Base-by-base conservation (phyloP, 2,113 vertebrate genomes). In the Clarias magur region DNA sequence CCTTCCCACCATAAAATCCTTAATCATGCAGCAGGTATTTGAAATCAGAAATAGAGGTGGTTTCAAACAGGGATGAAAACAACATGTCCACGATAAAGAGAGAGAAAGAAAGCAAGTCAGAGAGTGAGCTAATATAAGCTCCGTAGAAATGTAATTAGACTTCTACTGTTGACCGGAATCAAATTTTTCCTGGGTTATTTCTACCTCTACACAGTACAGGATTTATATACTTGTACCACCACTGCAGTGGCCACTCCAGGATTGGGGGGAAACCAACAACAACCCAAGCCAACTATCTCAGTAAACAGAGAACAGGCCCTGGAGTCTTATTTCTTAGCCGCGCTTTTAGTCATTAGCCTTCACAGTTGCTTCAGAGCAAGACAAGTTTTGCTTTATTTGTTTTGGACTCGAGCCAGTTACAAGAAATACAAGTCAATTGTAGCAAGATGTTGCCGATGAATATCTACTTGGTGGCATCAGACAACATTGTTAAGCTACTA, bases 331-430 rank as follows among this genome's bases (percentile, higher is more conserved):
- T 82, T 76, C 13, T 54, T 16, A 30, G 76, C 38, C 42, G 6
- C 56, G 56, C 56, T 62, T 38, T 81, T 81, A 63, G 67, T 38
- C 83, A 65, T 81, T 70, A 84, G 53, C 82, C 78, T 75, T 27
- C 21, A 81, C 13, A n/a, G 34, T 54, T 27, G 38, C 57, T 53
- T 80, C 75, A 72, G 10, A 48, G 38, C 25, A 48, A 75, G 38
- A 75, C 9, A 75, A 75, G 23, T 1, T 75, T 48, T 75, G 21
- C 68, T 72, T 72, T 42, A 72, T 72, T 21, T 21, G 68, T 38
- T 72, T 72, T 72, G 68, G 21, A 75, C 38, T 48, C 48, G 38
- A 25, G 21, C 73, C 73, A 76, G 11, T 25, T n/a, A 15, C 38
- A 42, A 6, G 21, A 13, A 25, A 15, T n/a, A 76, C 5, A 5